phyloP scores from a whole-genome alignment of 2,797 vertebrate genomes.

The Spinus pinus region DNA sequence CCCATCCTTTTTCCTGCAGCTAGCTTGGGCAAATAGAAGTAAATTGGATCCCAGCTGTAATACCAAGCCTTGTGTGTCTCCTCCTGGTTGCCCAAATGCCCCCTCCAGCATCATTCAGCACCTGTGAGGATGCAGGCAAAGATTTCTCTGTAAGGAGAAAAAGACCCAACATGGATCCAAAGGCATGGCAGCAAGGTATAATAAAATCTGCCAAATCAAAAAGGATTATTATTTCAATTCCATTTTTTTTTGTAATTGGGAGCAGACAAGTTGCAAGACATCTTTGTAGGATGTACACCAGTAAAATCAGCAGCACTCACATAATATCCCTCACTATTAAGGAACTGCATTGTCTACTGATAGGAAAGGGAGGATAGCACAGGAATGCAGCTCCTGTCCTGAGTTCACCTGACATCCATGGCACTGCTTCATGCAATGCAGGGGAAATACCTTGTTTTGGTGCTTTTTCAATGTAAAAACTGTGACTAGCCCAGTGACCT shows the following conservation, averaged over 20 bases:
- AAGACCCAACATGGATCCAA: not conserved
- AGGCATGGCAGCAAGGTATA: not conserved
- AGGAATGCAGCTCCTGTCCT: not conserved
- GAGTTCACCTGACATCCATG: not conserved
- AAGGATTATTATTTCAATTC: not conserved
- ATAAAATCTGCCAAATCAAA: not conserved
- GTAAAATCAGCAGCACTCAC: not conserved
- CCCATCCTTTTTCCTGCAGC: not conserved
- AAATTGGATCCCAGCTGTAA: not conserved
- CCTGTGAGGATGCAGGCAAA: not conserved
- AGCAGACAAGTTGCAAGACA: not conserved
- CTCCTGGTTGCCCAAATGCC: not conserved
- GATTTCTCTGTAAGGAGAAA: not conserved
- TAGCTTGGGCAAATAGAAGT: not conserved
- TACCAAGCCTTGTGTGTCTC: not conserved
- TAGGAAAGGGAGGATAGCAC: not conserved
- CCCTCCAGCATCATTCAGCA: not conserved
- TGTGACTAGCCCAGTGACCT: not conserved
- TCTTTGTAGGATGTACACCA: not conserved
- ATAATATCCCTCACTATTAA: not conserved
- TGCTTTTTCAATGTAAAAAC: not conserved
- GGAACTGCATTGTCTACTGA: not conserved
- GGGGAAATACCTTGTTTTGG: not conserved
- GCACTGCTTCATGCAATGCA: accelerated
- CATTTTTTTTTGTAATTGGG: not conserved